Conservation (phyloP, 1,140 invertebrate species). For the Thrips palmi region DNA sequence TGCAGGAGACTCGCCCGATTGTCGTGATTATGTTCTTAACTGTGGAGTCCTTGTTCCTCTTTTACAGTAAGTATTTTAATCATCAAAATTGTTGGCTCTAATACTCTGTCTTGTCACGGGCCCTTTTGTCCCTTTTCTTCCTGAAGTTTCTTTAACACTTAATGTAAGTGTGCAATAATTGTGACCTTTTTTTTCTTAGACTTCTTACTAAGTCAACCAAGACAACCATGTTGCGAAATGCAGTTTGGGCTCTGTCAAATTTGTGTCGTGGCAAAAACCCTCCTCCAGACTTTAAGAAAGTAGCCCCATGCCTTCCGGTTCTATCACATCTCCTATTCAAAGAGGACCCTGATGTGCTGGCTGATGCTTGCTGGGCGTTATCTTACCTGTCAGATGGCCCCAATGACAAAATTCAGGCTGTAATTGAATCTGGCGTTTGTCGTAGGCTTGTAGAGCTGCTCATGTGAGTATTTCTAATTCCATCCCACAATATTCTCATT, state of each 20-base stretch:
- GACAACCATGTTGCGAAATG: constrained; percentile 86
- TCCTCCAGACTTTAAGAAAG: constrained; percentile 78
- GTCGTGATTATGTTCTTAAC: constrained; percentile 76
- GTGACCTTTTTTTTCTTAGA: constrained; percentile 32
- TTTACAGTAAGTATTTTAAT: constrained; percentile 50
- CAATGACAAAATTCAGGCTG: constrained; percentile 95
- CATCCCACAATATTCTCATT: constrained; percentile 2
- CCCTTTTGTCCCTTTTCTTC: constrained; percentile 1
- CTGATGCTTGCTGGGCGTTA: constrained; percentile 91
- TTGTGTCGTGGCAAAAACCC: constrained; percentile 93
- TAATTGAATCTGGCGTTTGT: constrained; percentile 92
- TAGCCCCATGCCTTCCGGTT: constrained; percentile 60
- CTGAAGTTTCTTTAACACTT: constrained; percentile 3
- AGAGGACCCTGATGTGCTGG: constrained; percentile 75
- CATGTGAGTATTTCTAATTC: constrained; percentile 37
- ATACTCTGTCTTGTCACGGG: too few relatives aligned
- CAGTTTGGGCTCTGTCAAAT: constrained; percentile 95
- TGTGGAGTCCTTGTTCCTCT: constrained; percentile 72
- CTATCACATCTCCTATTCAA: constrained; percentile 76
- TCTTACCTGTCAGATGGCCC: constrained; percentile 91
- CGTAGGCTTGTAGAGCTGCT: constrained; percentile 83
- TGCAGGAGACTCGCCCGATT: constrained; percentile 85
- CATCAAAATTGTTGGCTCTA: constrained; percentile 1
- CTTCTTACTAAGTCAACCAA: constrained; percentile 63
- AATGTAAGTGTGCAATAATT: constrained; percentile 7